Base-by-base conservation (phyloP, 1,140 invertebrate species). In the Antheraea mylitta region DNA sequence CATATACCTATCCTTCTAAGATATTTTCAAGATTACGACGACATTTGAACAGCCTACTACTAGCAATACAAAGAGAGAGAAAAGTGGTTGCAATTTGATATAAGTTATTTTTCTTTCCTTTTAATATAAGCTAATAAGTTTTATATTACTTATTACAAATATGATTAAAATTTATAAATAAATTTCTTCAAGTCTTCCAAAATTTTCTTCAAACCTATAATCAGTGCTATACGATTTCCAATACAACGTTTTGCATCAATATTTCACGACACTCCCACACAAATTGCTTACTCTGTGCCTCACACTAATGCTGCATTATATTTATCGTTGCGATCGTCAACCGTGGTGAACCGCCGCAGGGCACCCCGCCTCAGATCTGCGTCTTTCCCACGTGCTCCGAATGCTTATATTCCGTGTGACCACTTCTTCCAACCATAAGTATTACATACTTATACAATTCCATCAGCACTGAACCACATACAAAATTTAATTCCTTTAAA, bases 311-410 rank as follows among this genome's bases (percentile, higher is more conserved):
- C 83, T 79, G 81, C 80, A 84, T 61, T 82, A 85, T 84, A 86
- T 90, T 89, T 89, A 91, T 90, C 89, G 82, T 73, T 78, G 82
- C 75, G 83, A 91, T 91, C 88, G 89, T 91, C 89, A 91, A 91
- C 89, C 77, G 82, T 81, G 80, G 83, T 84, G 81, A 77, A 72
- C 81, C 75, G 89, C 89, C 87, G 68, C 65, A 79, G 83, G 86
- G 82, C 77, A 74, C 76, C 77, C 89, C 83, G 87, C 87, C 86
- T 85, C 76, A 75, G 68, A 75, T 76, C 72, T 42, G 67, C 68
- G 69, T 77, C 77, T 81, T 91, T 91, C 88, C 89, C 89, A 90
- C 89, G 87, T 91, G 89, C 83, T 76, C 85, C 71, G 83, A 91
- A 91, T 90, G 88, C 83, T 86, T 75, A 78, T 80, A 91, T 91